Conservation (phyloP, 2,797 vertebrate species). For the Urocyon cinereoargenteus region DNA sequence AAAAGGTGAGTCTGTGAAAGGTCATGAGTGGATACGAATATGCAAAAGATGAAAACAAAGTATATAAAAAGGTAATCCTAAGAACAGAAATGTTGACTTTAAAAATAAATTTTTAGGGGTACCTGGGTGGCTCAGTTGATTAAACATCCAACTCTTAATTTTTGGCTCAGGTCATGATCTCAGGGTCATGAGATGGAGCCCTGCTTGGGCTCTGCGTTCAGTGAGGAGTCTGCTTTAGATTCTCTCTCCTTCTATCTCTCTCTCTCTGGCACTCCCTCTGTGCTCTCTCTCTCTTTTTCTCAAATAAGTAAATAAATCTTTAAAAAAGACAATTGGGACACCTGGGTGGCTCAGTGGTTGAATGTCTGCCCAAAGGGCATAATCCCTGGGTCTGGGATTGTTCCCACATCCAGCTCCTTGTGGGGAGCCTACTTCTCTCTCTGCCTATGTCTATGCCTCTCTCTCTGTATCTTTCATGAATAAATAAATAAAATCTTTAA, state of each 20-base stretch:
- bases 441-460: background rate
- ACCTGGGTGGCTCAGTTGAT: background rate
- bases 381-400: too few species aligned
- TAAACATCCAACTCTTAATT: background rate
- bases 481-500: background rate
- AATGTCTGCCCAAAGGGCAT: too few species aligned
- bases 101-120: background rate
- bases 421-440: background rate
- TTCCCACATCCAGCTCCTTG: too few species aligned
- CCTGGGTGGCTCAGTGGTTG: too few species aligned
- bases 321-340: background rate
- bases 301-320: background rate
- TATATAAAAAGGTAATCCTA: background rate
- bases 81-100: background rate
- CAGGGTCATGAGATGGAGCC: background rate
- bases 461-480: background rate
- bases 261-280: rapidly evolving
- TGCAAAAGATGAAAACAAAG: background rate
- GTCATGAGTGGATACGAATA: background rate
- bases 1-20: background rate
- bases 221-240: background rate
- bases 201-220: background rate
- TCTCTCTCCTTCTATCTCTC: background rate
- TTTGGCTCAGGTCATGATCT: background rate
- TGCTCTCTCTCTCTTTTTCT: background rate